A percentile compares a stretch with the other conserved stretches of the same genome.
phyloP scores from a whole-genome alignment of 2,113 vertebrate species.

The Bothrops jararaca region DNA sequence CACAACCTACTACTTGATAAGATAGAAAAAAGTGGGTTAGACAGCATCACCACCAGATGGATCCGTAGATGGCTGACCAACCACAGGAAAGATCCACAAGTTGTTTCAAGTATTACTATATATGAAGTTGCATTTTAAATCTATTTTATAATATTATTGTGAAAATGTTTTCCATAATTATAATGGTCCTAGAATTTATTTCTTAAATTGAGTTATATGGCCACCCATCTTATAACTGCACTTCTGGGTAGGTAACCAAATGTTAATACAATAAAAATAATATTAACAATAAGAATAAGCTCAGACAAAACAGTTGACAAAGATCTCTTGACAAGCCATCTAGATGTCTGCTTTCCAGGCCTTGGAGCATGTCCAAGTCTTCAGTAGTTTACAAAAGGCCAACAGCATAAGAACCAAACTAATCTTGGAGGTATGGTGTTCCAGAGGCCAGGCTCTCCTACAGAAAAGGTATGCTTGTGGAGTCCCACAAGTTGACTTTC shows the following conservation, averaged over 20 bases:
- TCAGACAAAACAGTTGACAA: neutral
- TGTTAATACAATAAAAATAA: neutral
- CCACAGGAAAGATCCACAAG: no score
- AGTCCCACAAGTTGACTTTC: neutral
- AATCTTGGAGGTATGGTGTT: neutral
- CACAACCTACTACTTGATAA: no score
- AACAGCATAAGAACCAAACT: neutral
- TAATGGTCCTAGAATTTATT: no score
- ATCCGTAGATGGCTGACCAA: no score
- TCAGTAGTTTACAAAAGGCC: neutral
- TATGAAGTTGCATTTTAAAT: neutral
- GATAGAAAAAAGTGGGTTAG: no score
- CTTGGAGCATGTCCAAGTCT: neutral
- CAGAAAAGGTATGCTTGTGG: neutral
- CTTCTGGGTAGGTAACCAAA: neutral
- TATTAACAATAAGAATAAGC: neutral
- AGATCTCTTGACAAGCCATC: neutral
- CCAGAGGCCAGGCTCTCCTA: neutral
- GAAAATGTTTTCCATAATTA: no score
- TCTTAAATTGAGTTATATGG: no score
- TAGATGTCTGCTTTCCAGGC: neutral
- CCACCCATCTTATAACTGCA: neutral
- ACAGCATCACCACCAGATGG: no score
- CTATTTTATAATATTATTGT: neutral
- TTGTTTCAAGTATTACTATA: no score